A percentile compares a stretch with the other conserved stretches of the same genome.
These are phyloP conservation scores for Triplophysa rosa DNA, from an alignment of 2,113 vertebrate genomes.

Conservation along the genomic window DNA sequence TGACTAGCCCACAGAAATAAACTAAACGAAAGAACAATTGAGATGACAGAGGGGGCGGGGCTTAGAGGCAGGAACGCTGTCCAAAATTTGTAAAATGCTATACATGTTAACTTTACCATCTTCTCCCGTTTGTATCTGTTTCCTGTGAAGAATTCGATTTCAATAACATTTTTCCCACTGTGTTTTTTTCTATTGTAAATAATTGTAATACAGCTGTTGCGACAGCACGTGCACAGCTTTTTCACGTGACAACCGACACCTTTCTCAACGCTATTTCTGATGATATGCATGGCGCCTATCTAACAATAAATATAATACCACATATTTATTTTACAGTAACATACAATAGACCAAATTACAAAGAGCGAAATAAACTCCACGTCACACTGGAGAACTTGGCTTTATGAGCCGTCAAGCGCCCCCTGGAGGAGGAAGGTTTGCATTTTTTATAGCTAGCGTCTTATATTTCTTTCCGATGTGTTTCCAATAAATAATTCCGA, in stretches of 20 bases:
- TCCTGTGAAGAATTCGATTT: not conserved
- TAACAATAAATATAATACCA: too few relatives aligned
- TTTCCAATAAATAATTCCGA: conserved; percentile 12
- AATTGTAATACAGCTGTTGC: too few relatives aligned
- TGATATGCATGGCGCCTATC: too few relatives aligned
- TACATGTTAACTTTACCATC: not conserved
- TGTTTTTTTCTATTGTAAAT: too few relatives aligned
- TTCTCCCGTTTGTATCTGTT: not conserved
- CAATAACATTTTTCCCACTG: too few relatives aligned
- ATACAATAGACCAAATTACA: too few relatives aligned
- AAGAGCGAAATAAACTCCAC: not conserved
- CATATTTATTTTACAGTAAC: too few relatives aligned
- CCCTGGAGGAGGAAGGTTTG: not conserved
- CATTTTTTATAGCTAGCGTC: not conserved
- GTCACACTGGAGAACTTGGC: not conserved
- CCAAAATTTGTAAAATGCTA: not conserved
- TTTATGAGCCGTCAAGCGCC: conserved; percentile 12
- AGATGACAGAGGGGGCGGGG: not conserved
- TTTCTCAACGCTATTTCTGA: not conserved
- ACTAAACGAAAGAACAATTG: not conserved
- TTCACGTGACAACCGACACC: not conserved
- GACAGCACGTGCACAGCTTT: not conserved
- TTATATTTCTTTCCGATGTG: conserved; percentile 4
- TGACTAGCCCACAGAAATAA: not conserved
- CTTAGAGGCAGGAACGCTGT: not conserved